Evolutionary conservation across 2,888 invertebrate genomes (phyloP).

Genomic region (Torymus tubicola): DNA sequence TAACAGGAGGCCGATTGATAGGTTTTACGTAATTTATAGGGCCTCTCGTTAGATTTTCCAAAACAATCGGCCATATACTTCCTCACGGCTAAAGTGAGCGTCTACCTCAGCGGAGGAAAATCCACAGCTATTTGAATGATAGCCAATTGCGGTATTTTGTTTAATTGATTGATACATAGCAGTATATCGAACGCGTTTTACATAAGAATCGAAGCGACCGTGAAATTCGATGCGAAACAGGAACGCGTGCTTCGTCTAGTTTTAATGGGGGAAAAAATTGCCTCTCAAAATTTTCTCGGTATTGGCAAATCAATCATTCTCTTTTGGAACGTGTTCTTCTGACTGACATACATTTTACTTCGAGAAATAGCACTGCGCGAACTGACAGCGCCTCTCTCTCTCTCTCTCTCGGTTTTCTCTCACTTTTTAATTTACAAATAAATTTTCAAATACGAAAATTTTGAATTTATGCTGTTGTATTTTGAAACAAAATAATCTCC

Average conservation of each 20-base stretch:
- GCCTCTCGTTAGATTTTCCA: no score
- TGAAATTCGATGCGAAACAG: conserved; percentile 11
- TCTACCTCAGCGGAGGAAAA: not conserved
- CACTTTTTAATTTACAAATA: no score
- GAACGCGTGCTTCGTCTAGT: not conserved
- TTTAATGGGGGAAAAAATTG: not conserved
- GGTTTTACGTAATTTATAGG: no score
- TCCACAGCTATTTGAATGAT: not conserved
- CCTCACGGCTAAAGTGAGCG: no score
- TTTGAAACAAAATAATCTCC: not conserved
- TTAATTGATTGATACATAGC: conserved; percentile 1
- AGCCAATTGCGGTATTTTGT: conserved; percentile 9
- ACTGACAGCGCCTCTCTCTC: no score
- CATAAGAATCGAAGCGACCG: not conserved
- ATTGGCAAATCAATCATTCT: not conserved
- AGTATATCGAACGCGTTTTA: conserved; percentile 3
- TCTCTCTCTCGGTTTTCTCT: no score
- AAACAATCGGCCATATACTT: no score
- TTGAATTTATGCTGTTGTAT: no score
- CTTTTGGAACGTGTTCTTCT: no score
- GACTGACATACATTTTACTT: not conserved
- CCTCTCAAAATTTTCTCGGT: not conserved
- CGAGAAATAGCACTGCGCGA: no score
- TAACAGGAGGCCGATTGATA: no score
- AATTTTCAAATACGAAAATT: no score